Conservation (phyloP, 2,797 vertebrate genomes). For the Centroberyx gerrardi region DNA sequence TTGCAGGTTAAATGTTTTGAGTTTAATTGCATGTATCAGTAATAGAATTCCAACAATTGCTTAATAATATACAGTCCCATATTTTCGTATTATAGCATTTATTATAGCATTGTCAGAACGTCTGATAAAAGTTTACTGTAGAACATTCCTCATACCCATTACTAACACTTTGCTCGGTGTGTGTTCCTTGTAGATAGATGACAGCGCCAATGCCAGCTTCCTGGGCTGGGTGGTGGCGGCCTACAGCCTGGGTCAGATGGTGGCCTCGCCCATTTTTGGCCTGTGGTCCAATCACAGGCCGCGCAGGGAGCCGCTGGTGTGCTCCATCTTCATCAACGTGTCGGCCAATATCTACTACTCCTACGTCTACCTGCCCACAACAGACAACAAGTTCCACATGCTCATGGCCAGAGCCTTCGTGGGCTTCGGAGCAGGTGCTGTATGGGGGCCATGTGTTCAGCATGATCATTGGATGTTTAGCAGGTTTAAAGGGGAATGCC, state of each 20-base stretch:
- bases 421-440: constrained; percentile 96
- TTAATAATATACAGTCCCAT: background rate
- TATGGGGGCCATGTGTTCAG: background rate
- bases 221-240: constrained; percentile 98
- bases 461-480: background rate
- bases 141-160: background rate
- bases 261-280: constrained; percentile 94
- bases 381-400: constrained; percentile 94
- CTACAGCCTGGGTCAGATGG: constrained; percentile 96
- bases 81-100: background rate
- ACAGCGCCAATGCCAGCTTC: constrained; percentile 89
- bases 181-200: constrained; percentile 86
- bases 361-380: constrained; percentile 88
- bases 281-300: constrained; percentile 95
- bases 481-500: too few species aligned
- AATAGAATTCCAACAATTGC: background rate
- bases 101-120: background rate
- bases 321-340: constrained; percentile 93
- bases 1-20: too few species aligned
- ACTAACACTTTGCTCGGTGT: background rate
- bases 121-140: background rate
- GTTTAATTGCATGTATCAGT: background rate
- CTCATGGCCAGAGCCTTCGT: constrained; percentile 91
- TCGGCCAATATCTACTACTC: constrained; percentile 94
- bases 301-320: constrained; percentile 90